Base-by-base conservation (phyloP, 1,140 invertebrate species). In the Neoseiulus cucumeris region DNA sequence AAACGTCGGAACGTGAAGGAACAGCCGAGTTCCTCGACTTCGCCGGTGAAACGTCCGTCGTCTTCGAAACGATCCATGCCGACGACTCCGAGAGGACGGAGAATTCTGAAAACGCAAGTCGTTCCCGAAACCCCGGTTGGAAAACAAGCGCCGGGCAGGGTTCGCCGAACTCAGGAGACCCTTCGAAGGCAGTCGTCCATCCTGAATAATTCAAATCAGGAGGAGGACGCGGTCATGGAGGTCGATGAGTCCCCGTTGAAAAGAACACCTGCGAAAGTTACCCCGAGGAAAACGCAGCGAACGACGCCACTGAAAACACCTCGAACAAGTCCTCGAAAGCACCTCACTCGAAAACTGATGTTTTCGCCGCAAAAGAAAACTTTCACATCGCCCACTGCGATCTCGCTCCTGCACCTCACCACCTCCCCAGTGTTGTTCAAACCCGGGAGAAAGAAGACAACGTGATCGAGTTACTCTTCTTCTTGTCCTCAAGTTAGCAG, bases 31-130 rank as follows among this genome's bases (percentile, higher is more conserved):
- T 25, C 22, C 14, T n/a, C 51, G 51, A 2, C 14, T 17, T 59
- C 51, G 25, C 51, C 51, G 33, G 14, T 29, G 51, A 59, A 59
- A 9, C 51, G 51, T 4, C 45, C 20, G 51, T 20, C 51, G 14
- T 18, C 51, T 20, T 59, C 51, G 1, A 39, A 4, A 9, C 14
- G 51, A 14, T 29, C 25, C 17, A 59, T 59, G 22, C 51, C 51
- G 25, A 59, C 51, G 1, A 59, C 51, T 25, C 51, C 51, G 14
- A 59, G 33, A 33, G 51, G 51, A 14, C 25, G 33, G 33, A 25
- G 51, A 2, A 59, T 59, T 33, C 22, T 59, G n/a, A 59, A 59
- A 25, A 59, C 51, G n/a, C 51, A 59, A 25, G 51, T 59, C 33
- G 51, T 59, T 17, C 51, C 51, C 14, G 51, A 59, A 59, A 59